phyloP scores from a whole-genome alignment of 2,113 vertebrate species.

The Sapayoa aenigma region DNA sequence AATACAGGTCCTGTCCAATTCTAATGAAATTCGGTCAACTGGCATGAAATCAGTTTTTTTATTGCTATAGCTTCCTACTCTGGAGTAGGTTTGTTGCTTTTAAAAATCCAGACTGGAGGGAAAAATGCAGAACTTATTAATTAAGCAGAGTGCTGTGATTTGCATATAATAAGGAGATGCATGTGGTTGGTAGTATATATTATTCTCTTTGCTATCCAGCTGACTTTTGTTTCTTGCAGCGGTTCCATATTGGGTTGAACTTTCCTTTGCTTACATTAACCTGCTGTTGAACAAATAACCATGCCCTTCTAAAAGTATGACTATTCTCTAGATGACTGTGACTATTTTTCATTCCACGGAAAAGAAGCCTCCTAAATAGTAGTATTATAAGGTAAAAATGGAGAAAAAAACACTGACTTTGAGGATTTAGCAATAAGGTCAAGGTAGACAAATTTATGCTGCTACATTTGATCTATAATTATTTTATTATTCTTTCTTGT shows the following conservation, averaged over 20 bases:
- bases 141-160: not conserved
- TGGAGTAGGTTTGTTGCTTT: not conserved
- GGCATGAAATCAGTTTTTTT: not conserved
- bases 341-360: not conserved
- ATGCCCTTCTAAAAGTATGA: not conserved
- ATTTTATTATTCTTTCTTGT: not conserved
- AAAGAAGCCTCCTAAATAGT: not conserved
- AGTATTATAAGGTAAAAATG: not conserved
- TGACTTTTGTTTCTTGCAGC: not conserved
- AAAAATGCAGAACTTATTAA: not conserved
- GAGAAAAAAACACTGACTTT: not conserved
- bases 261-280: not conserved
- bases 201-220: not conserved
- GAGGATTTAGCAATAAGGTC: not conserved
- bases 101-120: not conserved
- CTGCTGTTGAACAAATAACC: not conserved
- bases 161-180: not conserved
- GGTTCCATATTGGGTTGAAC: not conserved
- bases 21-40: not conserved
- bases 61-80: not conserved
- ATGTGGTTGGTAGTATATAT: not conserved
- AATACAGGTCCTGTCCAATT: not conserved
- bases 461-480: not conserved
- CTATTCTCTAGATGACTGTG: not conserved
- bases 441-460: not conserved